Base-by-base conservation (phyloP, 2,113 vertebrate species). In the Pleuronectes platessa region DNA sequence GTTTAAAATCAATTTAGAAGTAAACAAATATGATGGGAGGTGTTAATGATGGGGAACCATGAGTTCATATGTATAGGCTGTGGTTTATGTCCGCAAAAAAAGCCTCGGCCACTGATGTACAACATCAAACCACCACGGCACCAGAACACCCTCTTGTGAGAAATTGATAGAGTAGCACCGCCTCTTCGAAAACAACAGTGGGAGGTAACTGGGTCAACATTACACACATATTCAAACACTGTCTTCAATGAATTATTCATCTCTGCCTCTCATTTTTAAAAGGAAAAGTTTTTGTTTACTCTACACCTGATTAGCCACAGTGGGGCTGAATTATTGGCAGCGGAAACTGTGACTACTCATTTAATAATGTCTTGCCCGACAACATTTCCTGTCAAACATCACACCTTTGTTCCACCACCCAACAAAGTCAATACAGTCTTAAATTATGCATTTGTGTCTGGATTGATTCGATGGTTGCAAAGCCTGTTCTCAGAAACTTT, bases 171-270 rank as follows among this genome's bases (percentile, higher is more conserved):
- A 47, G 60, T 53, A 27, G 24, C 56, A 58, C 17, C 35, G 71
- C 12, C 56, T 76, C 69, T 77, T 76, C 85, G 71, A 77, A 79
- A 86, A 81, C 45, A 85, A 63, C 85, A 75, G 51, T n/a, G 69
- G 63, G 42, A 60, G 73, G 73, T 81, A 92, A 85, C 70, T 90
- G 69, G 90, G 88, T 88, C 86, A 83, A 77, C 55, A 62, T 66
- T 70, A 62, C 71, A 45, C 75, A 55, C 65, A 47, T 77, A 69
- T 35, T 37, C 35, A 69, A 79, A 85, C 75, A 88, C 74, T 67
- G 87, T 26, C 10, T 20, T 9, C 8, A 27, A 74, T 91, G 88
- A 88, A 91, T 91, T 79, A 89, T 91, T 90, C 82, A 90, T 81
- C 20, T 11, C 5, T 12, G 42, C 53, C 35, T 68, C 83, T 76